A percentile compares a stretch with the other conserved stretches of the same genome.
Conservation (phyloP, 2,797 vertebrate genomes). For the Eidolon dupreanum region DNA sequence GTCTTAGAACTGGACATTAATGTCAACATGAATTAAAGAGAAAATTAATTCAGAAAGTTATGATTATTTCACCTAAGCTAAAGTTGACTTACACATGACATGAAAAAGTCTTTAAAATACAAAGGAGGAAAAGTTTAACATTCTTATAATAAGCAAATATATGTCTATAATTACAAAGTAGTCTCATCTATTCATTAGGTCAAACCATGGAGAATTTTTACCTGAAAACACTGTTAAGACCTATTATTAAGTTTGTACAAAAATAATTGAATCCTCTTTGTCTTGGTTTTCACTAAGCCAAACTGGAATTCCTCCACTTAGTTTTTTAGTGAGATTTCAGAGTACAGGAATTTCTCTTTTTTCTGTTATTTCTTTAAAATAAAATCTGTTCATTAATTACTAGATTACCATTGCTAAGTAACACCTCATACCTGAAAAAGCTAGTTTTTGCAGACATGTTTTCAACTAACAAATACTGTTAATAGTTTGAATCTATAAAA, state of each 20-base stretch:
- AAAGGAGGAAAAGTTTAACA: background rate
- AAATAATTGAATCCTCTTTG: background rate
- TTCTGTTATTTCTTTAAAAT: slow-evolving; percentile 40
- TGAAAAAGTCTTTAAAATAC: slow-evolving; percentile 43
- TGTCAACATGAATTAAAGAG: background rate
- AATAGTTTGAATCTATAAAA: slow-evolving; percentile 59
- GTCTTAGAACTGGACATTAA: background rate
- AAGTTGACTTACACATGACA: background rate
- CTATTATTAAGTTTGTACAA: background rate
- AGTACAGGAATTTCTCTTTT: background rate
- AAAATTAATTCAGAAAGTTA: slow-evolving; percentile 35
- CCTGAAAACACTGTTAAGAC: background rate
- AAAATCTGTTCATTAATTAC: background rate
- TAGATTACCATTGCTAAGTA: background rate
- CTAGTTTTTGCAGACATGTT: slow-evolving; percentile 15
- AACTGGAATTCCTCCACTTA: background rate
- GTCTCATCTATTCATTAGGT: background rate
- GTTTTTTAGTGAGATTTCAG: background rate
- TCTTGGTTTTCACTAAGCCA: background rate
- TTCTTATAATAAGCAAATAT: background rate
- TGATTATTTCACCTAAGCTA: slow-evolving; percentile 11
- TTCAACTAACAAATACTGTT: slow-evolving; percentile 4
- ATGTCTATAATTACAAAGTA: background rate
- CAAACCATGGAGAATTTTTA: background rate
- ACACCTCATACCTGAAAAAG: background rate